phyloP scores from a whole-genome alignment of 2,113 vertebrate genomes.

The Xiphophorus hellerii region DNA sequence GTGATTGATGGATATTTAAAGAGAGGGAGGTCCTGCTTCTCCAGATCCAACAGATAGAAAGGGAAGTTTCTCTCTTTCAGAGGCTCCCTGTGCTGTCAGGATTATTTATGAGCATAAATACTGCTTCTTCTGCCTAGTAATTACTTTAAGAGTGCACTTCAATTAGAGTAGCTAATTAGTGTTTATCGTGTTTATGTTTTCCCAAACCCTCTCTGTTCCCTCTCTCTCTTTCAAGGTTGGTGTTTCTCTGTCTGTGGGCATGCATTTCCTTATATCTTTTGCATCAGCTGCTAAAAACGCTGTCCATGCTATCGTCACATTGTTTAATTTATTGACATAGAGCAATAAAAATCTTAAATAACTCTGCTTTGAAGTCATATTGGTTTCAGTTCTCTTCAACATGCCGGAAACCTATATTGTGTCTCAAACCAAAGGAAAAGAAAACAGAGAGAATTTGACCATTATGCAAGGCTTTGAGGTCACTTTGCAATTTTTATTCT shows the following conservation, averaged over 20 bases:
- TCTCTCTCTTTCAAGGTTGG: slow-evolving; percentile 28
- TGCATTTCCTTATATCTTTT: slow-evolving; percentile 50
- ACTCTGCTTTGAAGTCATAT: slow-evolving; percentile 57
- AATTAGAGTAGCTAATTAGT: slow-evolving; percentile 80
- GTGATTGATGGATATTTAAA: slow-evolving; percentile 53
- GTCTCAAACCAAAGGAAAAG: slow-evolving; percentile 26
- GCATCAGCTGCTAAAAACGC: slow-evolving; percentile 48
- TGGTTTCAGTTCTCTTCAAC: slow-evolving; percentile 23
- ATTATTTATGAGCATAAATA: slow-evolving; percentile 78
- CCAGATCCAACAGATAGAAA: slow-evolving; percentile 32
- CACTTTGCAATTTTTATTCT: not conserved
- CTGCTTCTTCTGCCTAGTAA: slow-evolving; percentile 73
- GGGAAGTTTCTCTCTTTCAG: slow-evolving; percentile 28
- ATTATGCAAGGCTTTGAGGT: not conserved
- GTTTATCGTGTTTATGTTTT: slow-evolving; percentile 75
- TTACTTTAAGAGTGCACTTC: slow-evolving; percentile 79
- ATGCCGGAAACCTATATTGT: slow-evolving; percentile 29
- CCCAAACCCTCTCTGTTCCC: slow-evolving; percentile 12
- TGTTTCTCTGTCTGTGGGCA: slow-evolving; percentile 40
- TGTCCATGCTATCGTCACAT: slow-evolving; percentile 34
- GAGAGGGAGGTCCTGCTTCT: slow-evolving; percentile 13
- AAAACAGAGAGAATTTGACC: slow-evolving; percentile 16
- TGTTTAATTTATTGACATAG: slow-evolving; percentile 65
- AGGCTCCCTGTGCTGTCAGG: slow-evolving; percentile 50
- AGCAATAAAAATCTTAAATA: slow-evolving; percentile 64